A percentile compares a stretch with the other conserved stretches of the same genome.
Evolutionary conservation across 2,797 vertebrate genomes (phyloP).

Genomic region (Sebastes iracundus): DNA sequence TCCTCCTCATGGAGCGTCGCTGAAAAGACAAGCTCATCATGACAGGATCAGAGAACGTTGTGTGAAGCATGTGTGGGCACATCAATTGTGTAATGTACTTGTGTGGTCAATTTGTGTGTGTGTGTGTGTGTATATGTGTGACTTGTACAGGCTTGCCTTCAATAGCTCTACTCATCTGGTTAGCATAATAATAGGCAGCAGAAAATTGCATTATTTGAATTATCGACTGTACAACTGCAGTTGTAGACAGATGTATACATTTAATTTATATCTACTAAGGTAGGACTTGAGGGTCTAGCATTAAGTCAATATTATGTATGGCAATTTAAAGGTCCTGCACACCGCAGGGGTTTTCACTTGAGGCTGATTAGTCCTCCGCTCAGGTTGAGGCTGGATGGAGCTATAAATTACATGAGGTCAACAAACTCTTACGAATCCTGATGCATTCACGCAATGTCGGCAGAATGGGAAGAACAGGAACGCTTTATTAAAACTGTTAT

Average conservation of each 20-base stretch:
- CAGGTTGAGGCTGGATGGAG: neutral
- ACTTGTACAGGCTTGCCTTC: constrained; percentile 9
- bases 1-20: neutral
- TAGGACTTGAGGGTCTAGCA: neutral
- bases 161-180: neutral
- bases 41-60: neutral
- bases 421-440: neutral
- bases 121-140: neutral
- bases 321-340: neutral
- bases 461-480: neutral
- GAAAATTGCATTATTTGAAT: neutral
- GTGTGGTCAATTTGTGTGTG: neutral
- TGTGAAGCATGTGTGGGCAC: constrained; percentile 42
- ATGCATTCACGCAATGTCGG: neutral
- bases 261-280: neutral
- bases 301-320: neutral
- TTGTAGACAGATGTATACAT: neutral
- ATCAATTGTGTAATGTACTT: constrained; percentile 24
- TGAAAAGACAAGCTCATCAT: constrained; percentile 26
- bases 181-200: constrained; percentile 2
- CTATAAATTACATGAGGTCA: neutral
- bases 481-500: neutral
- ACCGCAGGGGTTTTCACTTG: neutral
- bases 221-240: neutral
- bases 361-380: neutral